Percentiles rank a stretch among this genome's conserved stretches.
These are phyloP conservation scores for Ganaspis brasiliensis DNA, from an alignment of 2,888 invertebrate species.

Conservation along the genomic window DNA sequence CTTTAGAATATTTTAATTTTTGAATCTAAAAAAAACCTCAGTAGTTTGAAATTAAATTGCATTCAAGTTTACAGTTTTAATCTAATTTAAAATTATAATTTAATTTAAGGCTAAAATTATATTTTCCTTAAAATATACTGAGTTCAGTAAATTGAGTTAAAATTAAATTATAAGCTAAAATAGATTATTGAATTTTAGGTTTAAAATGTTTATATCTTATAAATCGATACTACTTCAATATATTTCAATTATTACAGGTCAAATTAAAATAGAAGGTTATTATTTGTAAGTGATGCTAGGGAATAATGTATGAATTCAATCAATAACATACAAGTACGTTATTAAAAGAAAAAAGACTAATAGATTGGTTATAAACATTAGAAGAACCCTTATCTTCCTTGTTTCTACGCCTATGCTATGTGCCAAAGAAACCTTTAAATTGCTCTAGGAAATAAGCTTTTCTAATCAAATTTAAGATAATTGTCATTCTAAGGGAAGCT, in stretches of 20 bases:
- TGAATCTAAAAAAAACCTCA: too few relatives aligned
- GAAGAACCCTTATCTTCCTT: not conserved
- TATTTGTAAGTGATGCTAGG: not conserved
- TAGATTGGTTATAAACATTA: not conserved
- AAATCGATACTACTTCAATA: constrained; percentile 1
- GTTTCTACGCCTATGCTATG: constrained; percentile 10
- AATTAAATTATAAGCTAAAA: not conserved
- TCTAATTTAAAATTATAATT: too few relatives aligned
- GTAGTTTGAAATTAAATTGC: too few relatives aligned
- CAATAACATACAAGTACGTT: not conserved
- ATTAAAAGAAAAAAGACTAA: not conserved
- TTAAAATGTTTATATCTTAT: constrained; percentile 8
- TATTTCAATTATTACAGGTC: constrained; percentile 19
- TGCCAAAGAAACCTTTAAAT: constrained; percentile 31
- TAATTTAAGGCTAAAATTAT: too few relatives aligned
- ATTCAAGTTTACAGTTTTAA: too few relatives aligned
- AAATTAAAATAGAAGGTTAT: constrained; percentile 13
- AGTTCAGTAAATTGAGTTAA: too few relatives aligned
- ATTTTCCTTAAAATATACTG: too few relatives aligned
- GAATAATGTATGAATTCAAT: not conserved
- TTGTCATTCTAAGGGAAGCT: not conserved
- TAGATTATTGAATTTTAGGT: not conserved
- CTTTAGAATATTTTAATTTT: too few relatives aligned
- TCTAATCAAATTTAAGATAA: constrained; percentile 27
- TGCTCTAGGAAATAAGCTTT: constrained; percentile 35